phyloP scores from a whole-genome alignment of 2,113 vertebrate genomes.

The Lepus europaeus region DNA sequence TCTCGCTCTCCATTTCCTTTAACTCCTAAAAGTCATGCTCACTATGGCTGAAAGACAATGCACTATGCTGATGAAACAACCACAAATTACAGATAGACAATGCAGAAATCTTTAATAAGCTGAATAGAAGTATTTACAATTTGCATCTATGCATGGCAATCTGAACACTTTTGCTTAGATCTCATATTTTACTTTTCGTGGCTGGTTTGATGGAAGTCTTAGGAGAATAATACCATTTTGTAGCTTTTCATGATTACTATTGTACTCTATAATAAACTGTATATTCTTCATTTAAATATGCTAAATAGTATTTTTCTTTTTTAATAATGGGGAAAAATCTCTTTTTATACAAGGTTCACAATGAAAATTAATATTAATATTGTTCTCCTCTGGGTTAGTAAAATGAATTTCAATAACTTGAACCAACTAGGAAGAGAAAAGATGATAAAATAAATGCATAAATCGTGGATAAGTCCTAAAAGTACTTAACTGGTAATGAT shows the following conservation, averaged over 20 bases:
- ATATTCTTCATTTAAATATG: slow-evolving; percentile 87
- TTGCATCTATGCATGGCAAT: slow-evolving; percentile 68
- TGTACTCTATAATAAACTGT: slow-evolving; percentile 82
- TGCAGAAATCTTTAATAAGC: slow-evolving; percentile 63
- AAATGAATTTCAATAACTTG: slow-evolving; percentile 82
- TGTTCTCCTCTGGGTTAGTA: slow-evolving; percentile 77
- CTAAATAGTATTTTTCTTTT: slow-evolving; percentile 84
- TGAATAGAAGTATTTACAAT: slow-evolving; percentile 79
- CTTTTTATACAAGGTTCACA: slow-evolving; percentile 78
- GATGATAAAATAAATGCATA: slow-evolving; percentile 70
- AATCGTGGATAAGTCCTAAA: neutral
- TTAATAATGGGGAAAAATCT: slow-evolving; percentile 82
- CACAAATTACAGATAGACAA: slow-evolving; percentile 78
- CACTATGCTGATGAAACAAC: slow-evolving; percentile 78
- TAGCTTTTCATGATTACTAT: slow-evolving; percentile 85
- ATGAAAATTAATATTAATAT: slow-evolving; percentile 85
- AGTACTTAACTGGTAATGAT: neutral
- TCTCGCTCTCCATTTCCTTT: neutral
- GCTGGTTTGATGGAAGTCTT: slow-evolving; percentile 82
- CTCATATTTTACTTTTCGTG: slow-evolving; percentile 83
- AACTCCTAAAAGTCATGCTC: slow-evolving; percentile 46
- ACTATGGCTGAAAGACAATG: slow-evolving; percentile 39
- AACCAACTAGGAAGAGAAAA: slow-evolving; percentile 74
- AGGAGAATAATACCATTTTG: slow-evolving; percentile 84
- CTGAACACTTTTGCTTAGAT: slow-evolving; percentile 83